Conservation (phyloP, 2,888 invertebrate genomes). For the Rhimphoctona megacephalus region DNA sequence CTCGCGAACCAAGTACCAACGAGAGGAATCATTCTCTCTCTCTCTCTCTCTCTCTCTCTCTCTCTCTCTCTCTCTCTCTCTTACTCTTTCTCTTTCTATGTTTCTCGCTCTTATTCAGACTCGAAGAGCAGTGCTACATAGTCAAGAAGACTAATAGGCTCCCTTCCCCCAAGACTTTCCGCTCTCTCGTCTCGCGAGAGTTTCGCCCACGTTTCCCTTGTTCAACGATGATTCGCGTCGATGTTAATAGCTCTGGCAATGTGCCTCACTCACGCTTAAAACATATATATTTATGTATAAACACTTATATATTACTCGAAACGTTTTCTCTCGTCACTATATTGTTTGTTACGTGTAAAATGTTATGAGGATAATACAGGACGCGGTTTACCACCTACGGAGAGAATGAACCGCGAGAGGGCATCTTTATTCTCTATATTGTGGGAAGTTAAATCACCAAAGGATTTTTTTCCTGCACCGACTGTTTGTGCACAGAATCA, state of each 20-base stretch:
- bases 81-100: conserved; percentile 33
- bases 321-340: conserved; percentile 60
- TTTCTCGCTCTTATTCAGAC: conserved; percentile 36
- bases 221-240: conserved; percentile 69
- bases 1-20: conserved; percentile 63
- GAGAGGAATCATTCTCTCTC: conserved; percentile 48
- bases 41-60: conserved; percentile 36
- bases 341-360: conserved; percentile 69
- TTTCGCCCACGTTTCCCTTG: conserved; percentile 68
- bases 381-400: conserved; percentile 65
- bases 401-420: conserved; percentile 14
- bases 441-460: conserved; percentile 38
- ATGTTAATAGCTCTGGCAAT: conserved; percentile 69
- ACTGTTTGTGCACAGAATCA: not conserved
- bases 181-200: conserved; percentile 56
- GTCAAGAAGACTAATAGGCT: conserved; percentile 66
- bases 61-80: conserved; percentile 28
- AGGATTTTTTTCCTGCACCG: not conserved
- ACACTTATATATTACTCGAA: conserved; percentile 48
- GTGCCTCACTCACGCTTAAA: conserved; percentile 54
- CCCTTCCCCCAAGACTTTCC: conserved; percentile 18
- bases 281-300: conserved; percentile 9
- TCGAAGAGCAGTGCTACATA: conserved; percentile 29
- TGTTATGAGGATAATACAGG: conserved; percentile 65
- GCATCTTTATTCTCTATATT: conserved; percentile 36